A percentile compares a stretch with the other conserved stretches of the same genome.
Conservation (phyloP, 2,113 vertebrate species). For the Eidolon helvum region DNA sequence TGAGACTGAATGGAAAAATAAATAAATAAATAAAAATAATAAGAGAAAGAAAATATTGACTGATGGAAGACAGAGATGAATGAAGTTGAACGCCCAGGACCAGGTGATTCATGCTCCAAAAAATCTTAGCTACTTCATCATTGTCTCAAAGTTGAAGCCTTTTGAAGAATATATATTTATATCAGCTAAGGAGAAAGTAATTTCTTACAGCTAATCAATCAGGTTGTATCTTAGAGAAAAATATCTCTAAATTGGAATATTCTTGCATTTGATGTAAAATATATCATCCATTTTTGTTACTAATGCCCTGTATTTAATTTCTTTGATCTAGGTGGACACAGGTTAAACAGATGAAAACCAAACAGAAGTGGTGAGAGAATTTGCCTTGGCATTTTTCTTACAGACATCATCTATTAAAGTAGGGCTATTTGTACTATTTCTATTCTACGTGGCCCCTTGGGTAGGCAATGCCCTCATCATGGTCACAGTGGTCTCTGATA, state of each 20-base stretch:
- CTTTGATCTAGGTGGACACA: background rate
- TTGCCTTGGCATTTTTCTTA: constrained; percentile 63
- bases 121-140: background rate
- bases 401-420: constrained; percentile 22
- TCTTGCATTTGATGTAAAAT: background rate
- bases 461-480: constrained; percentile 66
- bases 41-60: background rate
- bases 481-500: constrained; percentile 42
- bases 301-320: background rate
- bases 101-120: background rate
- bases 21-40: background rate
- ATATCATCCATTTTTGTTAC: background rate
- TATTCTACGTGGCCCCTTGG: constrained; percentile 61
- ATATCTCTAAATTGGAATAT: background rate
- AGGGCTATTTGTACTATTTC: constrained; percentile 60
- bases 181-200: background rate
- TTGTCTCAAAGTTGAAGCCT: background rate
- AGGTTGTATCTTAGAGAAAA: background rate
- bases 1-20: background rate
- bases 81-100: background rate
- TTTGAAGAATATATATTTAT: background rate
- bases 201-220: background rate
- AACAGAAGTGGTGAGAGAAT: constrained; percentile 56
- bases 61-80: background rate
- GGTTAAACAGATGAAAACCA: constrained; percentile 58